Evolutionary conservation across 2,113 vertebrate species (phyloP).

Genomic region (Oncorhynchus nerka): DNA sequence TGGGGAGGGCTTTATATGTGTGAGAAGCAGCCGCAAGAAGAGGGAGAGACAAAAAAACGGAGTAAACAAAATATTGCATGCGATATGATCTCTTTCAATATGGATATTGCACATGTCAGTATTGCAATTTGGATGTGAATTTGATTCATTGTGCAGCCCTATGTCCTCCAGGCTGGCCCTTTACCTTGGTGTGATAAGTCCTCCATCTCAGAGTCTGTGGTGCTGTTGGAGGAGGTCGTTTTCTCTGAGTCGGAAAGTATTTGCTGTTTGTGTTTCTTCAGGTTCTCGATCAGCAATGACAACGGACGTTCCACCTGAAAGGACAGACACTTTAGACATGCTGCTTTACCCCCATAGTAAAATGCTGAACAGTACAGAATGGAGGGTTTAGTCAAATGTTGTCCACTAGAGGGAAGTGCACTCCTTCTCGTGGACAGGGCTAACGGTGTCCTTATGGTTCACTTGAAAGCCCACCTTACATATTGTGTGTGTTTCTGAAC

Average conservation of each 20-base stretch:
- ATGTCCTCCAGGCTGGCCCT: neutral
- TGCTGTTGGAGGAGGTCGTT: conserved; percentile 31
- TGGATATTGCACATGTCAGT: no score
- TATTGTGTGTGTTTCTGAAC: neutral
- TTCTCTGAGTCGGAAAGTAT: conserved; percentile 71
- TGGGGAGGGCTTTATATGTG: no score
- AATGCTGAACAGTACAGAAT: neutral
- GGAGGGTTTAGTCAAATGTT: neutral
- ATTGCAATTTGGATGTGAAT: no score
- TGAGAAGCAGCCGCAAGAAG: no score
- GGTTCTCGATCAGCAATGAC: conserved; percentile 85
- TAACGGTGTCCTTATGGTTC: neutral
- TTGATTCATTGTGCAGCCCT: no score
- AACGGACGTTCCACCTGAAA: conserved; percentile 85
- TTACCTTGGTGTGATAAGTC: conserved; percentile 82
- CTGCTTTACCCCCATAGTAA: neutral
- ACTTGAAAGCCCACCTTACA: neutral
- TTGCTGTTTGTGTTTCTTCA: conserved; percentile 81
- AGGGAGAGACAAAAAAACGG: no score
- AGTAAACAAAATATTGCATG: no score
- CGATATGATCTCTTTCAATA: no score
- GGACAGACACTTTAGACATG: neutral
- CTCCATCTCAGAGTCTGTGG: conserved; percentile 85
- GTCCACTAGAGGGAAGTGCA: conserved; percentile 50
- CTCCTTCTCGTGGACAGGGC: no score